Percentiles rank a stretch among this genome's conserved stretches.
These are phyloP conservation scores for Laticauda colubrina DNA, from an alignment of 2,113 vertebrate genomes.

Conservation along the genomic window DNA sequence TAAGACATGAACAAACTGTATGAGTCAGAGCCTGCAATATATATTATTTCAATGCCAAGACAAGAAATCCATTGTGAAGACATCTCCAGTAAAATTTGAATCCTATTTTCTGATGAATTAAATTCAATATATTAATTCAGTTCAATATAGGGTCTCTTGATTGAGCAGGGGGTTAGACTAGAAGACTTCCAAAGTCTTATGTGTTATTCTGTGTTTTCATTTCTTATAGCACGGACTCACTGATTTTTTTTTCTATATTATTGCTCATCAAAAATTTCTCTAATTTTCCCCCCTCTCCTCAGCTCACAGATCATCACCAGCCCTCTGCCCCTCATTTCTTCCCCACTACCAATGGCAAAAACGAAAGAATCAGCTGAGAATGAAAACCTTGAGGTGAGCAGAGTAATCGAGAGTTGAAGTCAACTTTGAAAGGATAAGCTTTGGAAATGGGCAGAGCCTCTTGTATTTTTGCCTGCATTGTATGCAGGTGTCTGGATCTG, in stretches of 20 bases:
- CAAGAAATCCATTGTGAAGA: not conserved
- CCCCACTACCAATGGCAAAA: conserved; percentile 76
- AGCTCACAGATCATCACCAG: conserved; percentile 87
- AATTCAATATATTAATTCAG: not conserved
- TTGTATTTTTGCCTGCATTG: not conserved
- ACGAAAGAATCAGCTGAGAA: conserved; percentile 84
- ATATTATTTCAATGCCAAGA: not conserved
- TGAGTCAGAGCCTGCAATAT: not conserved
- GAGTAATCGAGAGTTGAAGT: not conserved
- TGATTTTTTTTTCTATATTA: not conserved
- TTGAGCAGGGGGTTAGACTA: too few species aligned
- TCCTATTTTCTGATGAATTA: not conserved
- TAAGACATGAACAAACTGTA: not conserved
- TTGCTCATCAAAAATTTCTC: not conserved
- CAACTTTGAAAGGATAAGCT: not conserved
- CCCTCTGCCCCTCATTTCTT: conserved; percentile 71
- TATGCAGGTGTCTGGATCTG: not conserved
- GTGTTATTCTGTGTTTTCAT: not conserved
- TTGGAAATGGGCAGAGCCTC: not conserved
- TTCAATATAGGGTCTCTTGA: too few species aligned
- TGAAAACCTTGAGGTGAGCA: conserved; percentile 86
- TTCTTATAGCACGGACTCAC: not conserved
- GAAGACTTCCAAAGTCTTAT: too few species aligned
- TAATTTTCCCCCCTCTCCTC: conserved; percentile 24
- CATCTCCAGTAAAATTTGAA: not conserved